Base-by-base conservation (phyloP, 2,888 invertebrate species). In the Schizotus pectinicornis region DNA sequence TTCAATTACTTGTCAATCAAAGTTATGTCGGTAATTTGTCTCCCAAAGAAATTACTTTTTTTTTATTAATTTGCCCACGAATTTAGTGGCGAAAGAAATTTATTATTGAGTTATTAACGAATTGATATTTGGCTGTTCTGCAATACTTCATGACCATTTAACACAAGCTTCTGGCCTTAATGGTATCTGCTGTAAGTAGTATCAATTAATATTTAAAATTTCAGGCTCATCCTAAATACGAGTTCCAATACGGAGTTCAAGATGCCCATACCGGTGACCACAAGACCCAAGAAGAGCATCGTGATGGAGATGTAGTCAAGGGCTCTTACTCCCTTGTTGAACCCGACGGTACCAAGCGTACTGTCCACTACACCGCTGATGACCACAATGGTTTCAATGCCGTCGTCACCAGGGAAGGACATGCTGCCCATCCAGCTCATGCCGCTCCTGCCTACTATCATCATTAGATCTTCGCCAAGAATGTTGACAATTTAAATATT, bases 311-410 rank as follows among this genome's bases (percentile, higher is more conserved):
- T 70, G 83, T 86, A 1, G 86, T 86, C 11, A 85, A 86, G 65
- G 86, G 87, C 3, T 84, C 85, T 6, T 81, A 81, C 72, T 77
- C 79, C n/a, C 76, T 81, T 36, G 70, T 81, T 48, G 81, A 81
- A 60, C 71, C 81, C 6, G 81, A 81, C 47, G 81, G 81, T 36
- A 78, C 80, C 49, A 72, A 72, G 7, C 65, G 76, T 42, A 77
- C 83, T 36, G 89, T 89, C 36, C 83, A 85, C 61, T 89, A 89
- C 75, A 82, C 86, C 12, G 89, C 89, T 38, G 88, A 89, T 71
- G 86, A 87, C 71, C 87, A 88, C 74, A 85, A 83, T 67, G 89
- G 89, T 7, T 89, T 89, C 81, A 88, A 88, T 71, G 88, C 88
- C 14, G 84, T 88, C 43, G 88, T 88, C 3, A 86, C 86, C 64